Evolutionary conservation across 2,797 vertebrate species (phyloP).

Genomic region (Argentina silus): DNA sequence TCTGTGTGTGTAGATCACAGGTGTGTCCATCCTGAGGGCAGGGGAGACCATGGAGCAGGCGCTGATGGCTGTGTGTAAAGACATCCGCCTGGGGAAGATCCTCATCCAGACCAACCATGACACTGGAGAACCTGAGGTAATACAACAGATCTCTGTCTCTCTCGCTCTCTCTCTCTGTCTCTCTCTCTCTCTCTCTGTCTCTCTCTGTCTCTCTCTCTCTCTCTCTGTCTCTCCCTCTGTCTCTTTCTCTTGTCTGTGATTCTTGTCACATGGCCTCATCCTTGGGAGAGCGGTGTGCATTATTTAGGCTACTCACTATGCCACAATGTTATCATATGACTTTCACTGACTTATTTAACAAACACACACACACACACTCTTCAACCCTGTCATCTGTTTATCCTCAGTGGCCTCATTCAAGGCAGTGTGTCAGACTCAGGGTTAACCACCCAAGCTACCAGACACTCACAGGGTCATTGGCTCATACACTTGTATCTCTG

Average conservation of each 20-base stretch:
- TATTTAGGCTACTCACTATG: no score
- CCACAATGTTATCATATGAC: no score
- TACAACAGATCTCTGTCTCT: not conserved
- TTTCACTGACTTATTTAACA: no score
- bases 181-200: conserved; percentile 3
- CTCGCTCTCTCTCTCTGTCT: not conserved
- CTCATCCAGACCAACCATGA: conserved; percentile 93
- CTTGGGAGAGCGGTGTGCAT: no score
- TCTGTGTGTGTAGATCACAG: conserved; percentile 80
- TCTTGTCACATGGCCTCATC: no score
- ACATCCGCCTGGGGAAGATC: conserved; percentile 91
- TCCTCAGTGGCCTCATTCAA: not conserved
- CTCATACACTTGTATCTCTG: not conserved
- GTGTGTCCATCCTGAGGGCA: conserved; percentile 88
- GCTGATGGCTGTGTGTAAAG: conserved; percentile 89
- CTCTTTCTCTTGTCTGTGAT: no score
- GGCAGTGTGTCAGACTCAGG: not conserved
- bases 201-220: not conserved
- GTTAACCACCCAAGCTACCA: not conserved
- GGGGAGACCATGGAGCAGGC: conserved; percentile 95
- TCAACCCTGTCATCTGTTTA: not conserved
- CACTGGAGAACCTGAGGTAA: conserved; percentile 90
- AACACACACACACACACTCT: not conserved
- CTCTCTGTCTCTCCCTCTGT: no score
- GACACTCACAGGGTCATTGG: not conserved